Conservation (phyloP, 1,140 invertebrate genomes). For the Lordiphosa stackelbergi region DNA sequence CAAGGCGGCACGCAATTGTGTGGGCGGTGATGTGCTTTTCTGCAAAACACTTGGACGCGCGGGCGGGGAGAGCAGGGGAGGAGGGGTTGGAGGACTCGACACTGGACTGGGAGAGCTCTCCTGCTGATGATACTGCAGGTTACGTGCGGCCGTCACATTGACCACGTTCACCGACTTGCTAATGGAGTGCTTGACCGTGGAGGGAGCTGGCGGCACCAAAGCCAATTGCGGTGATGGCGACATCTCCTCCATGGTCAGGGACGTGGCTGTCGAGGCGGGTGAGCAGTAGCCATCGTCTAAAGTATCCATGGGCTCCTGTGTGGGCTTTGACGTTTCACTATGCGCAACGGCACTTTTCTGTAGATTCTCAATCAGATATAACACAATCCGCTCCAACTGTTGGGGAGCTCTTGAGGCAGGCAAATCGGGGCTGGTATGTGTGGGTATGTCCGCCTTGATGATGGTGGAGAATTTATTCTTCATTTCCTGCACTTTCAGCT, state of each 20-base stretch:
- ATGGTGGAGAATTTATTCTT: slow-evolving; percentile 83
- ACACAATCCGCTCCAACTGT: slow-evolving; percentile 82
- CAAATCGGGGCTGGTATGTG: slow-evolving; percentile 77
- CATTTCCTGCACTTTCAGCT: slow-evolving; percentile 83
- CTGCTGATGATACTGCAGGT: slow-evolving; percentile 51
- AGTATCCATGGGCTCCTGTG: slow-evolving; percentile 31
- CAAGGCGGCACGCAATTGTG: slow-evolving; percentile 39
- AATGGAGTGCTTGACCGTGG: slow-evolving; percentile 78
- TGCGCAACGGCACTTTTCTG: slow-evolving; percentile 66
- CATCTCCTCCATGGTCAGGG: slow-evolving; percentile 42
- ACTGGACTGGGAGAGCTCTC: slow-evolving; percentile 8
- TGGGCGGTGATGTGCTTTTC: slow-evolving; percentile 10
- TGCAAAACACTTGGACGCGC: slow-evolving; percentile 47
- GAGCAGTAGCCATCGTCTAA: slow-evolving; percentile 53
- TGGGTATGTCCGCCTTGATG: slow-evolving; percentile 77
- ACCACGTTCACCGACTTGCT: slow-evolving; percentile 77
- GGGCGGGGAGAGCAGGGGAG: neutral
- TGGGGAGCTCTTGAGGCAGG: slow-evolving; percentile 81
- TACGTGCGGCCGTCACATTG: slow-evolving; percentile 66
- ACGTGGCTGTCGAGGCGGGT: slow-evolving; percentile 38
- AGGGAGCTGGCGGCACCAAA: slow-evolving; percentile 78
- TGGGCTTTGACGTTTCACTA: slow-evolving; percentile 16
- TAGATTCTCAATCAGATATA: slow-evolving; percentile 82
- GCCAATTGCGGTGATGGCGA: slow-evolving; percentile 64
- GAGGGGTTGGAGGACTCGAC: neutral